Percentiles rank a stretch among this genome's conserved stretches.
phyloP scores from a whole-genome alignment of 2,888 invertebrate genomes.

The Rhagium mordax region DNA sequence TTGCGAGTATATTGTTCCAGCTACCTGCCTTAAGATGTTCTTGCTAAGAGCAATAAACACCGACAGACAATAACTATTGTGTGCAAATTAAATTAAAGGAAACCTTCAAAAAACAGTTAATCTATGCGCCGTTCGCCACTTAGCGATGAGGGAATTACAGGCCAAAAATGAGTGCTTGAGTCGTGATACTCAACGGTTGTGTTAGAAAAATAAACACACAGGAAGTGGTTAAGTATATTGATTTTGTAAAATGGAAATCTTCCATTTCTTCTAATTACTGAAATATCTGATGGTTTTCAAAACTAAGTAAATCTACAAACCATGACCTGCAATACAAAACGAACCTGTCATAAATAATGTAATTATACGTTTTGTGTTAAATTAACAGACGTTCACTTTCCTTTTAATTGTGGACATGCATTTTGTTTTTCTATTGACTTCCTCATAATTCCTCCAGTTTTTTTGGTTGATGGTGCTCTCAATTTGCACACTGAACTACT shows the following conservation, averaged over 20 bases:
- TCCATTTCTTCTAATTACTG: too few relatives aligned
- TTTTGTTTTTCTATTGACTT: neutral
- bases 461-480: neutral
- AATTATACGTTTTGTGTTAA: neutral
- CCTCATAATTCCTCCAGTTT: neutral
- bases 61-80: constrained; percentile 21
- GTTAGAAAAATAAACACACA: neutral
- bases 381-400: constrained; percentile 10
- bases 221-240: too few relatives aligned
- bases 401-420: neutral
- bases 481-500: neutral
- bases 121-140: neutral
- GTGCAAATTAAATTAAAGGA: constrained; percentile 7
- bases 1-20: constrained; percentile 11
- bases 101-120: neutral
- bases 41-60: constrained; percentile 8
- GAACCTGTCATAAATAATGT: neutral
- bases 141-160: neutral
- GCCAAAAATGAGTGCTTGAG: neutral
- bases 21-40: constrained; percentile 8
- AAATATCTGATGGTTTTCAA: too few relatives aligned
- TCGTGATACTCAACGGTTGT: neutral
- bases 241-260: too few relatives aligned
- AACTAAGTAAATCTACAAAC: too few relatives aligned
- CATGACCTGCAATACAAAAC: too few relatives aligned